Evolutionary conservation across 1,140 invertebrate species (phyloP).

Genomic region (Zelostemma sp.): DNA sequence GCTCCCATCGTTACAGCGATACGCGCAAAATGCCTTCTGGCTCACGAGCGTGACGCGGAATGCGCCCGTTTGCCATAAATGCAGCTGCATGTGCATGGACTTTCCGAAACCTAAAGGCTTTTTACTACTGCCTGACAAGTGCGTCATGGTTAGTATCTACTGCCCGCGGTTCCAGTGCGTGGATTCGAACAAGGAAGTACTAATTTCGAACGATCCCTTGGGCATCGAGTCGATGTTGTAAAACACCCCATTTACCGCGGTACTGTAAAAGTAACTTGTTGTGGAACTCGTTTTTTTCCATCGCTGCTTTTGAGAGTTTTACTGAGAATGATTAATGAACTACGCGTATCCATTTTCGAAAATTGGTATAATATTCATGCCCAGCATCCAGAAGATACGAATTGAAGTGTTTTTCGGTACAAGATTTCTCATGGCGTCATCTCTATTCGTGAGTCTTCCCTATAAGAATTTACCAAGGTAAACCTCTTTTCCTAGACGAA

Average conservation of each 20-base stretch:
- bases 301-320: no score
- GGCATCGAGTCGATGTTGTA: slow-evolving; percentile 16
- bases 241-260: slow-evolving; percentile 29
- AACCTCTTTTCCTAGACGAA: slow-evolving; percentile 27
- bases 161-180: slow-evolving; percentile 27
- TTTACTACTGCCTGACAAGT: slow-evolving; percentile 45
- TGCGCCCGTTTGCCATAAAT: slow-evolving; percentile 40
- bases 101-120: slow-evolving; percentile 29
- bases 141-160: slow-evolving; percentile 25
- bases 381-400: no score
- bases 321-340: no score
- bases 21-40: slow-evolving; percentile 45
- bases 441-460: slow-evolving; percentile 14
- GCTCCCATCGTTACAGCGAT: slow-evolving; percentile 38
- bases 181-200: slow-evolving; percentile 43
- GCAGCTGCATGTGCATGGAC: slow-evolving; percentile 7
- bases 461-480: slow-evolving; percentile 26
- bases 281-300: no score
- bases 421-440: slow-evolving; percentile 12
- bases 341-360: no score
- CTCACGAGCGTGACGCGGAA: slow-evolving; percentile 52
- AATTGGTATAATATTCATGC: no score
- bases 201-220: slow-evolving; percentile 33
- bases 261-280: neutral
- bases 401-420: neutral